Evolutionary conservation across 92 coral and sea anemone species (phyloP).

Genomic region (Epizoanthus rinbou): DNA sequence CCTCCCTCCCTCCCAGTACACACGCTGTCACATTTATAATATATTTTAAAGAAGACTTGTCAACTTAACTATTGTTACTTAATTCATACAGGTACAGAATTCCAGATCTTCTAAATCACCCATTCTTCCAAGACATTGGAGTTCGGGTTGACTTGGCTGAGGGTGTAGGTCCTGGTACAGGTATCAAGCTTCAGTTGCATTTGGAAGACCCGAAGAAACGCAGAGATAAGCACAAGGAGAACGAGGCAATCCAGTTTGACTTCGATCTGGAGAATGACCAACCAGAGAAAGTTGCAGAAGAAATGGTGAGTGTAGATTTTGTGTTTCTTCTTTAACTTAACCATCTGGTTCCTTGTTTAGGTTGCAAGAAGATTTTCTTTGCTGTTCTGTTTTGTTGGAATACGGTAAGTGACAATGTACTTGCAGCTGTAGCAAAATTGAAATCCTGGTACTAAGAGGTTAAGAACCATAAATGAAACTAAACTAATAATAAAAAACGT

Average conservation of each 20-base stretch:
- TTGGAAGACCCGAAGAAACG: conserved; percentile 92
- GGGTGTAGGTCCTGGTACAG: conserved; percentile 58
- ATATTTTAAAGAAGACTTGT: too few relatives aligned
- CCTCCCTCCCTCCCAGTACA: too few relatives aligned
- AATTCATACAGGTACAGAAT: conserved; percentile 78
- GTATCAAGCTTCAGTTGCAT: conserved; percentile 82
- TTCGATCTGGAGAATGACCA: conserved; percentile 90
- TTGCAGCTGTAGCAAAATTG: conserved; percentile 2
- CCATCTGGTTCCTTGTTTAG: conserved; percentile 28
- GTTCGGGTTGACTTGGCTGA: conserved; percentile 86
- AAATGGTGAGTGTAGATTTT: conserved; percentile 76
- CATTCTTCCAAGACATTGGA: conserved; percentile 96
- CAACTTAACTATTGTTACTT: too few relatives aligned
- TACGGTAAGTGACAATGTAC: conserved; percentile 4
- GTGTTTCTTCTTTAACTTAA: conserved; percentile 6
- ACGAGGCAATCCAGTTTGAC: conserved; percentile 97
- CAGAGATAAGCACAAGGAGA: conserved; percentile 95
- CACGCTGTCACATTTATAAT: too few relatives aligned
- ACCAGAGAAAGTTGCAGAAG: conserved; percentile 90
- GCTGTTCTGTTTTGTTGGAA: conserved; percentile 31
- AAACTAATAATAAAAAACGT: too few relatives aligned
- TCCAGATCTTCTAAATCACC: conserved; percentile 78
- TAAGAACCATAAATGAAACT: neutral
- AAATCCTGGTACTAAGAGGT: neutral
- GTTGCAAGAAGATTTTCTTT: conserved; percentile 16